phyloP scores from a whole-genome alignment of 2,888 invertebrate species.

The Ptychoptera contaminata region DNA sequence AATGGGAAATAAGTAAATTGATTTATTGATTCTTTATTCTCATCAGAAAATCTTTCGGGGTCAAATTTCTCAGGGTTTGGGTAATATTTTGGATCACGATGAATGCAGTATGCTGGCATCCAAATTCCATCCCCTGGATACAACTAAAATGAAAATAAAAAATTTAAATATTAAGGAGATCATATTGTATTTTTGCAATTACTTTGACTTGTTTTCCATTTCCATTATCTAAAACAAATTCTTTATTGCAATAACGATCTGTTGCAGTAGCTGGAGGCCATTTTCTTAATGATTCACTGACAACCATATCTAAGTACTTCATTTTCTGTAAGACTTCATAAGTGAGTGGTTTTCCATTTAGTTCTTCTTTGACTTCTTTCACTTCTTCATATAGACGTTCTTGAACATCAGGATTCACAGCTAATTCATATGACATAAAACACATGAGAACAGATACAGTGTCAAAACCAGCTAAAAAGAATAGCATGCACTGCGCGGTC shows the following conservation, averaged over 20 bases:
- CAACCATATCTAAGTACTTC: constrained; percentile 39
- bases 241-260: constrained; percentile 37
- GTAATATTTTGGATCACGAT: constrained; percentile 36
- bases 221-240: constrained; percentile 14
- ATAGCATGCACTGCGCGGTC: constrained; percentile 39
- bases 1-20: constrained; percentile 37
- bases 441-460: constrained; percentile 30
- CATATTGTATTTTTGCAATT: neutral
- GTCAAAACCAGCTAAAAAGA: constrained; percentile 42
- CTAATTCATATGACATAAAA: constrained; percentile 40
- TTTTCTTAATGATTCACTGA: constrained; percentile 32
- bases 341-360: constrained; percentile 32
- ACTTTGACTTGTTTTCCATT: neutral
- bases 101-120: constrained; percentile 32
- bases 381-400: constrained; percentile 38
- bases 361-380: constrained; percentile 28
- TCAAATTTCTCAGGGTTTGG: constrained; percentile 40
- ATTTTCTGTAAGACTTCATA: constrained; percentile 39
- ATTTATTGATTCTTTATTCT: constrained; percentile 36
- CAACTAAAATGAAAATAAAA: too few relatives aligned
- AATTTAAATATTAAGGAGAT: neutral
- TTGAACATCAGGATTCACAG: constrained; percentile 40
- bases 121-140: constrained; percentile 13
- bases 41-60: constrained; percentile 40
- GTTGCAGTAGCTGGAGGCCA: constrained; percentile 34